Evolutionary conservation across 2,888 invertebrate species (phyloP), one percentile per base, ranked within the genome.

Genomic region (Erebia epiphron): DNA sequence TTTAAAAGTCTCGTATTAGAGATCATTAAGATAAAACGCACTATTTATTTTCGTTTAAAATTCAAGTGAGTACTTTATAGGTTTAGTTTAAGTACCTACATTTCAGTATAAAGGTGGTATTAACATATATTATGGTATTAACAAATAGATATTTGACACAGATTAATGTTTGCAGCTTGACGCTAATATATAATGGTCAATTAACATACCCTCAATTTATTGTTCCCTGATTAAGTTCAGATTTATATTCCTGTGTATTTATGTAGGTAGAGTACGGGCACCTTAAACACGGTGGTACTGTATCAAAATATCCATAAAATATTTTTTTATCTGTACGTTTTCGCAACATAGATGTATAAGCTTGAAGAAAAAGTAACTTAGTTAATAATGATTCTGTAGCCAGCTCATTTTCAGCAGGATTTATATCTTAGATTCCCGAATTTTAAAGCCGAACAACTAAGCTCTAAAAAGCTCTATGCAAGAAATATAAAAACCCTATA

Each of bases 141-240:
- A 35, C 70, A 73, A 70, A 74, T 58, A 70, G n/a, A n/a, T n/a
- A n/a, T 74, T 70, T 73, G 70, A 67, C 57, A 62, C 66, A 21
- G 67, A 73, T 63, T 69, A 71, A 67, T 60, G 67, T 60, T 21
- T 64, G 75, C 76, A 75, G 75, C 76, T 75, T 75, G 76, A 81
- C 75, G 76, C 75, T 76, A 75, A 75, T 76, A 73, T 76, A 73
- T 61, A 43, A 2, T 14, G 14, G 57, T 65, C 65, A 70, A 65
- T 71, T 65, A 70, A 49, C 52, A 54, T 58, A 61, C 43, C 7
- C 43, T n/a, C 61, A 46, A 61, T 61, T 46, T n/a, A 61, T 43
- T 61, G 57, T 58, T 35, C 26, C 11, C 54, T 54, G 10, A 18
- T 54, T 54, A 54, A 54, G 9, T 16, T 18, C 16, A 54, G 1